Evolutionary conservation across 2,113 vertebrate genomes (phyloP).

Genomic region (Scolopax mira): DNA sequence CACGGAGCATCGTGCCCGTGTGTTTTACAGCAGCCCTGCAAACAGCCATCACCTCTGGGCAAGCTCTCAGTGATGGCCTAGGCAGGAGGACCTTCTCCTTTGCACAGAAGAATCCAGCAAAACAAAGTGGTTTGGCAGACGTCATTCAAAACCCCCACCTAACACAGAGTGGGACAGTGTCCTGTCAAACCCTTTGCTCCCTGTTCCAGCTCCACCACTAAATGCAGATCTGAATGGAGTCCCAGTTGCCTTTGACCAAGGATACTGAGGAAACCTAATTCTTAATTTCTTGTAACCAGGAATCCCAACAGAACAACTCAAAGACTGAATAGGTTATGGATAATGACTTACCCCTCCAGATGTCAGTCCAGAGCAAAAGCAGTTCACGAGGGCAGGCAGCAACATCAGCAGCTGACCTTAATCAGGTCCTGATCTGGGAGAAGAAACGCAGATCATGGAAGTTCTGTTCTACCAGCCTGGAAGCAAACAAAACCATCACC

Average conservation of each 20-base stretch:
- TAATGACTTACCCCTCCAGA: not conserved
- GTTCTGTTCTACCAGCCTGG: not conserved
- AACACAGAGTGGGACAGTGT: accelerated
- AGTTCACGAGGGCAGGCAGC: not conserved
- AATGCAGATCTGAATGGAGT: accelerated
- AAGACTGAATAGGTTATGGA: not conserved
- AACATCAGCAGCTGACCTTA: not conserved
- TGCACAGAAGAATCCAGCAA: not conserved
- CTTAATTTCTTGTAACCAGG: not conserved
- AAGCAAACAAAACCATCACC: not conserved
- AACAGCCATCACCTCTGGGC: not conserved
- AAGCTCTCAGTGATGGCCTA: not conserved
- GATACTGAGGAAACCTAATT: not conserved
- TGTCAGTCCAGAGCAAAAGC: not conserved
- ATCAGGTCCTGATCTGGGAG: not conserved
- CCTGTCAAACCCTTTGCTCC: not conserved
- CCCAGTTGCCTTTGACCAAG: not conserved
- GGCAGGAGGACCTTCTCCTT: not conserved
- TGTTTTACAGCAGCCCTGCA: not conserved
- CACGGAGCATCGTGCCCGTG: not conserved
- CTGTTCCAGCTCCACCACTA: not conserved
- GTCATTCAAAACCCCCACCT: not conserved
- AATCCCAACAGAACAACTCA: not conserved
- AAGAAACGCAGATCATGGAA: not conserved
- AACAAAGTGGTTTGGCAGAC: not conserved